Evolutionary conservation across 2,797 vertebrate species (phyloP).

Genomic region (Huso huso): DNA sequence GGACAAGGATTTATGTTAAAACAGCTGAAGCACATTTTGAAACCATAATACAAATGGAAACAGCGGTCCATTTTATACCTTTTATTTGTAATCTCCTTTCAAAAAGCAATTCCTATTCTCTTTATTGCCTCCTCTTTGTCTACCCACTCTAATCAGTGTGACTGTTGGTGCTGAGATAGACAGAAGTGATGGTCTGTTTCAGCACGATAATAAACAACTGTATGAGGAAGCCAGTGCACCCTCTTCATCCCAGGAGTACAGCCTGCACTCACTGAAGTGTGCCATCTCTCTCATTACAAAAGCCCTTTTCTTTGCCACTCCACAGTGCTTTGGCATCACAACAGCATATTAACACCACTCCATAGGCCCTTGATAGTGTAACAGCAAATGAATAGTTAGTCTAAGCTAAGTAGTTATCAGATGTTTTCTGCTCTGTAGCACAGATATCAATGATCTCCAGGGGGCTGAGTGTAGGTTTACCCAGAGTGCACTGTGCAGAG

Average conservation of each 20-base stretch:
- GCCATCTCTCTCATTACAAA: constrained; percentile 15
- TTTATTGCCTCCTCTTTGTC: too few relatives aligned
- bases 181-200: not conserved
- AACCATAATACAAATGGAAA: too few relatives aligned
- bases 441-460: constrained; percentile 5
- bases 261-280: constrained; percentile 5
- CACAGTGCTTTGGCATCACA: constrained; percentile 8
- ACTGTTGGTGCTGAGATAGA: not conserved
- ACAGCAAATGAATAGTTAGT: constrained; percentile 18
- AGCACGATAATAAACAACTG: not conserved
- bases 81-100: too few relatives aligned
- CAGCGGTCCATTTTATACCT: too few relatives aligned
- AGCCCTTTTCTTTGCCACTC: constrained; percentile 4
- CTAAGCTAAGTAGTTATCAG: constrained; percentile 12
- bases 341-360: constrained; percentile 10
- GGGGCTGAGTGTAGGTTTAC: constrained; percentile 1
- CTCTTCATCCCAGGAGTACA: not conserved
- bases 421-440: constrained; percentile 8
- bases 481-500: not conserved
- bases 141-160: not conserved
- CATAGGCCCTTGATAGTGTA: constrained; percentile 12
- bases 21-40: too few relatives aligned
- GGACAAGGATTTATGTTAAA: too few relatives aligned
- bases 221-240: not conserved
- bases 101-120: too few relatives aligned